Percentiles rank a stretch among this genome's conserved stretches.
Conservation (phyloP, 1,140 invertebrate species). For the Calliopsis andreniformis region DNA sequence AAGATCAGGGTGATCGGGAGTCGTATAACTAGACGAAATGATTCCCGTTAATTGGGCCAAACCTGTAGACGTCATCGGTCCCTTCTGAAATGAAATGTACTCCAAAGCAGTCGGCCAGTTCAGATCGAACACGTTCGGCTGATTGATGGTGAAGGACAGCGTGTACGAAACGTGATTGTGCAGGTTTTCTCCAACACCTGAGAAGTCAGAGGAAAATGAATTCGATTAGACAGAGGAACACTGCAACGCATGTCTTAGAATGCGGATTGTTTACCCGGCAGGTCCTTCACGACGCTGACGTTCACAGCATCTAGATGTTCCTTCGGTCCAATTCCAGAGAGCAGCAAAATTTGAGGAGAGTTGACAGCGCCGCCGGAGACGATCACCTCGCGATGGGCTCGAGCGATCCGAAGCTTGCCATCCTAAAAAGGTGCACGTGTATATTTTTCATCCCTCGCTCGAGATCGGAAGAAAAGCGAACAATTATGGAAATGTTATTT, state of each 20-base stretch:
- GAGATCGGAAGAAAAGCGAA: no score
- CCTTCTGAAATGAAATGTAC: constrained; percentile 83
- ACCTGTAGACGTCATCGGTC: constrained; percentile 84
- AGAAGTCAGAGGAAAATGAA: constrained; percentile 5
- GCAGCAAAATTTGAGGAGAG: constrained; percentile 86
- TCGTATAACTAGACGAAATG: constrained; percentile 83
- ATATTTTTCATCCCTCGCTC: no score
- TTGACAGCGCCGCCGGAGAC: constrained; percentile 84
- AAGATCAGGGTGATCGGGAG: constrained; percentile 83
- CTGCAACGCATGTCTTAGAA: no score
- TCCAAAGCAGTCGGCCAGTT: constrained; percentile 84
- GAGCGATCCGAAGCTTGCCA: constrained; percentile 61
- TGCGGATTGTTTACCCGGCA: constrained; percentile 76
- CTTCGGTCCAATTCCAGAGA: constrained; percentile 87
- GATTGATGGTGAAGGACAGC: constrained; percentile 80
- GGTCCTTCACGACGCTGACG: constrained; percentile 82
- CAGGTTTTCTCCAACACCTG: constrained; percentile 88
- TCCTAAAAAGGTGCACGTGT: constrained; percentile 45
- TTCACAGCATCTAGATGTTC: constrained; percentile 81
- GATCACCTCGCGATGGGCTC: constrained; percentile 80
- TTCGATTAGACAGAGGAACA: background rate
- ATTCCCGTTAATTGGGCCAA: constrained; percentile 85
- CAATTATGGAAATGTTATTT: no score
- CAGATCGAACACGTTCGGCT: constrained; percentile 83
- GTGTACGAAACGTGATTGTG: constrained; percentile 87